Percentiles rank a stretch among this genome's conserved stretches.
Evolutionary conservation across 2,113 vertebrate genomes (phyloP).

Genomic region (Verasper variegatus): DNA sequence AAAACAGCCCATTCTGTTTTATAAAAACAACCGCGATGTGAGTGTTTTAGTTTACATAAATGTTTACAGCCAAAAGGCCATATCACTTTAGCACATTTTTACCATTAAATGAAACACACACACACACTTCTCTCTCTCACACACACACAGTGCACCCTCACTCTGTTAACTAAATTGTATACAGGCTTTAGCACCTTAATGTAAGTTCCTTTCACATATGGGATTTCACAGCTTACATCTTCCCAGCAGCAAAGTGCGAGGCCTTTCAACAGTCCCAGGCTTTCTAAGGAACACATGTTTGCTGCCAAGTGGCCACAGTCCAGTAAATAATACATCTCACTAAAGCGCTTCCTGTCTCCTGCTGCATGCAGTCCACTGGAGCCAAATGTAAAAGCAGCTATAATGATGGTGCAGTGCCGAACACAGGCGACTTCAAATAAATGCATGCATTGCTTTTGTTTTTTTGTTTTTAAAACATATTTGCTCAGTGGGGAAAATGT

Average conservation of each 20-base stretch:
- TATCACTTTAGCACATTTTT: not conserved
- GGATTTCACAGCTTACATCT: constrained; percentile 60
- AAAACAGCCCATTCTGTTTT: constrained; percentile 9
- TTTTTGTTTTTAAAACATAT: too few relatives aligned
- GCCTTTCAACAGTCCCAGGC: constrained; percentile 31
- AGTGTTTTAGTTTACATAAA: not conserved
- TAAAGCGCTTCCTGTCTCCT: constrained; percentile 22
- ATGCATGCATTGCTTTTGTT: too few relatives aligned
- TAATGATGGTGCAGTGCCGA: constrained; percentile 14
- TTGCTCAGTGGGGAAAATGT: too few relatives aligned
- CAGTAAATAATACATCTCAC: constrained; percentile 55
- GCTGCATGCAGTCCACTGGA: constrained; percentile 6
- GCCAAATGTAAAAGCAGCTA: constrained; percentile 19
- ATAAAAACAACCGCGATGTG: constrained; percentile 8
- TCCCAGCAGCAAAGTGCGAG: constrained; percentile 33
- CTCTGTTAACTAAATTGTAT: constrained; percentile 3
- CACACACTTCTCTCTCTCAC: too few relatives aligned
- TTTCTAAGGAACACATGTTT: constrained; percentile 52
- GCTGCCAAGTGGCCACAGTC: constrained; percentile 46
- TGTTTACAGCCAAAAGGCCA: not conserved
- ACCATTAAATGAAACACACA: not conserved
- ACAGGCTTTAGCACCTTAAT: constrained; percentile 46
- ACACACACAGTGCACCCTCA: not conserved
- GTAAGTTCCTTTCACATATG: constrained; percentile 50
- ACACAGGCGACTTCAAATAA: not conserved